A percentile compares a stretch with the other conserved stretches of the same genome.
These are phyloP conservation scores for Scolopax bukidnonensis DNA, from an alignment of 2,797 vertebrate genomes.

Conservation along the genomic window DNA sequence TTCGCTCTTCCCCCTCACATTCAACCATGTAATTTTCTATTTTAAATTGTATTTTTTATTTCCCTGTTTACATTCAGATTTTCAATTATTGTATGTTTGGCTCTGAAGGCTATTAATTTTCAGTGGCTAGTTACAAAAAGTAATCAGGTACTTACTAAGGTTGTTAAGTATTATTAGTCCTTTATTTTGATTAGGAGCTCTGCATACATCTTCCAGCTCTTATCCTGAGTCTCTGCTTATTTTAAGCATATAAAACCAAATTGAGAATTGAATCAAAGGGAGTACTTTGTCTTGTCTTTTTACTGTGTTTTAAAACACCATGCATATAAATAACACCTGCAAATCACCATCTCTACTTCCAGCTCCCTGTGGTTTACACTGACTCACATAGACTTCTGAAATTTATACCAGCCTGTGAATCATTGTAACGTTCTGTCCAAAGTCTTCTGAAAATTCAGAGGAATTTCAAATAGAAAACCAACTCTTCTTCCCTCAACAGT, in stretches of 20 bases:
- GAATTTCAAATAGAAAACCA: background rate
- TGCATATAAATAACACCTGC: background rate
- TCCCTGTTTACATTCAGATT: background rate
- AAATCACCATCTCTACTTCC: background rate
- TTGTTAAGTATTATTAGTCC: background rate
- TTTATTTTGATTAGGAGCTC: background rate
- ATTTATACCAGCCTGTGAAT: slow-evolving; percentile 10
- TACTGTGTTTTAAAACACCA: background rate
- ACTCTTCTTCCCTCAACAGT: background rate
- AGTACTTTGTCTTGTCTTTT: background rate
- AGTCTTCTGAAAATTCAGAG: background rate
- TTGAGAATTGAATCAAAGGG: background rate
- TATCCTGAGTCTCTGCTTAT: background rate
- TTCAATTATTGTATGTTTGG: background rate
- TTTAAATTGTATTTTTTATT: background rate
- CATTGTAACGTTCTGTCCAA: background rate
- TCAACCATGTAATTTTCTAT: background rate
- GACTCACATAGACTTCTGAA: background rate
- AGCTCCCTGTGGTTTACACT: background rate
- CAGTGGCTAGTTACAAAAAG: background rate
- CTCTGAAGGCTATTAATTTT: background rate
- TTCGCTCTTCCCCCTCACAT: background rate
- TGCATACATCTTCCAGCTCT: background rate
- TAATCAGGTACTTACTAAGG: background rate
- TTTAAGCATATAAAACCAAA: background rate